Base-by-base conservation (phyloP, 2,113 vertebrate species). In the Barnardius zonarius region DNA sequence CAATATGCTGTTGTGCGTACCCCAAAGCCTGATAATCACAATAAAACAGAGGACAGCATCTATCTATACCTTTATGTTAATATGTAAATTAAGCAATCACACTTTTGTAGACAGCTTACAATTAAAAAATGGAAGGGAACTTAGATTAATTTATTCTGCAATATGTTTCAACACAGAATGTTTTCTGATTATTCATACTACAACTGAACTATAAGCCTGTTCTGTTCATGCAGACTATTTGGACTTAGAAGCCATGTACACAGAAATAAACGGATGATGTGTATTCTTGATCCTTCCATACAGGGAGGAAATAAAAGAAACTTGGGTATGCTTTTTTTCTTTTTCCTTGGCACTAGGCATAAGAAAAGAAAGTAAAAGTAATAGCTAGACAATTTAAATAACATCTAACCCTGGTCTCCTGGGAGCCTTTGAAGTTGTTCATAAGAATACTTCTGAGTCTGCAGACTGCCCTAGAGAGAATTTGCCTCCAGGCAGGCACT, bases 341-440 rank as follows among this genome's bases (percentile, higher is more conserved):
- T 75, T 35, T 17, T 52, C 13, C 11, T 67, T 63, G 8, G 20
- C 0, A 0, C 1, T 39, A 63, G 39, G 37, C 11, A 16, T 15
- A 75, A 72, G 6, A 15, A 49, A 61, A 77, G 16, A 77, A 83
- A 37, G 6, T 16, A 23, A 4, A 52, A 63, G 9, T 17, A 49
- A 23, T 89, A 67, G 63, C 22, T 62, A 54, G 64, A 12, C 30
- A 41, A 44, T 44, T 19, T 37, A 30, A 86, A 70, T 39, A 70
- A 62, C 4, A 46, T 57, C 8, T 69, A 43, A 66, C 17, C 3
- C 3, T 73, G 6, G 2, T 43, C 8, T 62, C 10, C 25, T 44
- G 14, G 6, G 6, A 63, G 2, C 7, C n/a, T 83, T 55, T 63
- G 9, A 43, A 8, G 5, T 9, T 43, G 3, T 27, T 68, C 30